Evolutionary conservation across 2,888 invertebrate species (phyloP).

Genomic region (Microctonus brassicae): DNA sequence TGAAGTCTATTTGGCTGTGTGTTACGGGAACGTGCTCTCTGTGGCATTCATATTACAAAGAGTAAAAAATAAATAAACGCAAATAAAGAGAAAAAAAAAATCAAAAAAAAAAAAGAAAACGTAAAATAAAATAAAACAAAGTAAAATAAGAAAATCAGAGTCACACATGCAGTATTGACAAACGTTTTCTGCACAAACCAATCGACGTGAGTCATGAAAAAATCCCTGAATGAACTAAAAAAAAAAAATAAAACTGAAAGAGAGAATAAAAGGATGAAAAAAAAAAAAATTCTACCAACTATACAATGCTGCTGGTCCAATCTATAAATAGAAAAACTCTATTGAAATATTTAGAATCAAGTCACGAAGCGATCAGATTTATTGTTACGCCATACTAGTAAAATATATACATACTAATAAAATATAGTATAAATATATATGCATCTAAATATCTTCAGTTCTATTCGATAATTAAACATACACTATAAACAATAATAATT

Average conservation of each 20-base stretch:
- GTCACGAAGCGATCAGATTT: constrained; percentile 44
- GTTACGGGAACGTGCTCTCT: constrained; percentile 26
- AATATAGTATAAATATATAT: neutral
- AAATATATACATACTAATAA: constrained; percentile 20
- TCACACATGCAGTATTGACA: constrained; percentile 28
- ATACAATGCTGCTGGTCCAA: neutral
- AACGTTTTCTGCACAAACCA: constrained; percentile 26
- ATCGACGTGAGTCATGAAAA: constrained; percentile 27
- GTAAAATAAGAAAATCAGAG: constrained; percentile 9
- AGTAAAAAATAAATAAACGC: constrained; percentile 8
- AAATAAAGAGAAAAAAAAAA: constrained; percentile 6
- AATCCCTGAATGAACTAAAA: constrained; percentile 7
- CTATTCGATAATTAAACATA: neutral
- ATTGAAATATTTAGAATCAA: constrained; percentile 40
- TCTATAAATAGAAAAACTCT: neutral
- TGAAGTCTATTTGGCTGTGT: constrained; percentile 38
- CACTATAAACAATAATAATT: neutral
- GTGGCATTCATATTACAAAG: constrained; percentile 13
- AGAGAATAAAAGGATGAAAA: neutral
- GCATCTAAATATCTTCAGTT: neutral
- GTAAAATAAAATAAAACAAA: neutral
- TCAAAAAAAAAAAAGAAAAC: neutral
- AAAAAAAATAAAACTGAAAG: neutral
- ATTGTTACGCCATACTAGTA: constrained; percentile 32
- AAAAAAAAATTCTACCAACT: neutral